phyloP scores from a whole-genome alignment of 2,888 invertebrate species.

The Coremacera marginata region DNA sequence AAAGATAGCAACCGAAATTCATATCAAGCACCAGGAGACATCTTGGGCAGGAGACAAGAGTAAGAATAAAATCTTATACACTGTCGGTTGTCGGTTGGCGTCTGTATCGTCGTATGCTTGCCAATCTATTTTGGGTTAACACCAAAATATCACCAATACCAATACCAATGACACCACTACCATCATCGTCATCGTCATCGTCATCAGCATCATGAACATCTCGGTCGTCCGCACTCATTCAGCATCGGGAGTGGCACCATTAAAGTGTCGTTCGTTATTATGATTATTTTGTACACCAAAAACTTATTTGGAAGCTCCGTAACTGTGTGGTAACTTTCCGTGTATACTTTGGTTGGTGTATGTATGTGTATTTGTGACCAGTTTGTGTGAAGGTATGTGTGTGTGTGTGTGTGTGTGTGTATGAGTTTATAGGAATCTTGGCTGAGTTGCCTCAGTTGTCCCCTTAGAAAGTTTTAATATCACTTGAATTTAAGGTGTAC shows the following conservation, averaged over 20 bases:
- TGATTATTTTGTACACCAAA: constrained; percentile 21
- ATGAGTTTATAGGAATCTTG: background rate
- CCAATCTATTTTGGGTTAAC: constrained; percentile 36
- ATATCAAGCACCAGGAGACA: constrained; percentile 61
- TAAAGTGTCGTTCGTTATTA: constrained; percentile 36
- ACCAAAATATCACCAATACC: constrained; percentile 30
- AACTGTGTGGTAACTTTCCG: background rate
- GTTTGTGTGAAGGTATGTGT: constrained; percentile 27
- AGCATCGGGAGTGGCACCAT: constrained; percentile 26
- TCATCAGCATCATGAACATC: background rate
- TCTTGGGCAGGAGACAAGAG: constrained; percentile 24
- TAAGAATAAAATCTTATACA: background rate
- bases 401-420: constrained; percentile 10
- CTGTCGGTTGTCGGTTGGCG: background rate
- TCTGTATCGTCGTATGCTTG: constrained; percentile 21
- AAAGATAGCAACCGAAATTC: constrained; percentile 56
- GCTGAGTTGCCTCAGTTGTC: background rate
- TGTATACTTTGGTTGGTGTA: background rate
- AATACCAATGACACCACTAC: background rate
- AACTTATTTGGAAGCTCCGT: background rate
- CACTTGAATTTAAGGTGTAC: constrained; percentile 12
- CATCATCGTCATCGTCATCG: constrained; percentile 1
- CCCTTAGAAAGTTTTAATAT: background rate
- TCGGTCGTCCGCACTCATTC: constrained; percentile 16
- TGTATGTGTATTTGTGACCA: background rate